These are phyloP conservation scores for Plagodis dolabraria DNA, from an alignment of 2,888 invertebrate species.

Conservation along the genomic window DNA sequence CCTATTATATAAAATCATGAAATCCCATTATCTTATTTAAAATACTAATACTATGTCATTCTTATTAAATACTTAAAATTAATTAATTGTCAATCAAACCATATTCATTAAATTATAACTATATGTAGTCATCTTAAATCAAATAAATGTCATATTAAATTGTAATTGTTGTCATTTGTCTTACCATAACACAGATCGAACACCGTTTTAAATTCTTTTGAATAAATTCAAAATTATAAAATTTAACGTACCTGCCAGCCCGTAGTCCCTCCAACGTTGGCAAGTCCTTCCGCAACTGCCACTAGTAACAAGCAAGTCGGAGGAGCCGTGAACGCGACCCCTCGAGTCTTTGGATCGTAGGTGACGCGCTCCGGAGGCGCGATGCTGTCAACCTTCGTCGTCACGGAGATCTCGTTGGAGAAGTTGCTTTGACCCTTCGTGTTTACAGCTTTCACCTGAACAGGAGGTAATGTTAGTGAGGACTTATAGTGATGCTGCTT, in stretches of 20 bases:
- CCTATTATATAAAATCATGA: no score
- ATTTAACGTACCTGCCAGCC: constrained; percentile 70
- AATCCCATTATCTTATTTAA: no score
- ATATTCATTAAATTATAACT: no score
- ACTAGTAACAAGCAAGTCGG: constrained; percentile 91
- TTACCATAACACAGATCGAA: no score
- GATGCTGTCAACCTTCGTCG: constrained; percentile 93
- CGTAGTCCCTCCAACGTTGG: constrained; percentile 58
- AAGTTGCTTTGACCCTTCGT: constrained; percentile 94
- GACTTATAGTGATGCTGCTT: constrained; percentile 35
- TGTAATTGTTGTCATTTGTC: no score
- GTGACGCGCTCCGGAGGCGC: constrained; percentile 92
- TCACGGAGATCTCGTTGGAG: constrained; percentile 92
- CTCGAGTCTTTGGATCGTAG: constrained; percentile 91
- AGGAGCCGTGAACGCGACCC: constrained; percentile 91
- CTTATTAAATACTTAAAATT: no score
- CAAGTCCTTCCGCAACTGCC: constrained; percentile 90
- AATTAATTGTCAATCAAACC: no score
- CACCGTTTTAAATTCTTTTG: no score
- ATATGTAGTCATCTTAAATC: no score
- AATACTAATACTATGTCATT: no score
- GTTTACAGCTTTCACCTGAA: constrained; percentile 92
- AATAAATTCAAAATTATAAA: not conserved
- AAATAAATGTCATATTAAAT: no score
- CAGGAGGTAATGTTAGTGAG: constrained; percentile 24